phyloP scores from a whole-genome alignment of 2,888 invertebrate species.

The Spodoptera picta region DNA sequence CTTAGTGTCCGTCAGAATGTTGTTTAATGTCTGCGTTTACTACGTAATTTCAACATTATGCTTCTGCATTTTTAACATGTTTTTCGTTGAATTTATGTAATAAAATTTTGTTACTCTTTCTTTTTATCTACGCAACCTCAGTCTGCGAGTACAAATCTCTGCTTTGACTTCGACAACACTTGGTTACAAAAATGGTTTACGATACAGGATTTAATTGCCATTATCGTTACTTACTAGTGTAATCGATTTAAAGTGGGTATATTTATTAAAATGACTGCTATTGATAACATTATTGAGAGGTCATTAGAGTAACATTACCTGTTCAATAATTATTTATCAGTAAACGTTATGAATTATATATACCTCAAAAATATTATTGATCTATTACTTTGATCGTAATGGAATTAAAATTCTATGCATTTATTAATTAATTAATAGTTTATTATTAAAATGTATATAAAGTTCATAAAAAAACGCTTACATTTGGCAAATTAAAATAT shows the following conservation, averaged over 20 bases:
- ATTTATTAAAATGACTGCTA: conserved; percentile 19
- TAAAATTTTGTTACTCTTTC: background rate
- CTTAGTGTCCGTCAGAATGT: conserved; percentile 5
- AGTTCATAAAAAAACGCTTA: conserved; percentile 46
- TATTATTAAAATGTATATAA: conserved; percentile 48
- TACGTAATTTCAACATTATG: too few species aligned
- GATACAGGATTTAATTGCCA: conserved; percentile 21
- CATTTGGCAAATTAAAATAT: conserved; percentile 46
- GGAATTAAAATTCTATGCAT: conserved; percentile 44
- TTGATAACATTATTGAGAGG: conserved; percentile 27
- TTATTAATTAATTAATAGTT: conserved; percentile 21
- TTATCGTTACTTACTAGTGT: conserved; percentile 29
- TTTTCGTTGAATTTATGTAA: too few species aligned
- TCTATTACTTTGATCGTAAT: conserved; percentile 43
- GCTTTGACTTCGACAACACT: conserved; percentile 2
- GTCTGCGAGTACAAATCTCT: conserved; percentile 29
- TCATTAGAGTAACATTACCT: conserved; percentile 30
- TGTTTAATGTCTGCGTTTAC: too few species aligned
- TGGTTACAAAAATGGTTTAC: conserved; percentile 21
- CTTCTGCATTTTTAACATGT: too few species aligned
- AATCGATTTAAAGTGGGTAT: conserved; percentile 25
- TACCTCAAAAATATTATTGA: conserved; percentile 48
- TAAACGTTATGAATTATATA: conserved; percentile 42
- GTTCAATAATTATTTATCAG: conserved; percentile 22
- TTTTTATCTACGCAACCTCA: conserved; percentile 29